Base-by-base conservation (phyloP, 2,888 invertebrate species). In the Marronus borbonicus region DNA sequence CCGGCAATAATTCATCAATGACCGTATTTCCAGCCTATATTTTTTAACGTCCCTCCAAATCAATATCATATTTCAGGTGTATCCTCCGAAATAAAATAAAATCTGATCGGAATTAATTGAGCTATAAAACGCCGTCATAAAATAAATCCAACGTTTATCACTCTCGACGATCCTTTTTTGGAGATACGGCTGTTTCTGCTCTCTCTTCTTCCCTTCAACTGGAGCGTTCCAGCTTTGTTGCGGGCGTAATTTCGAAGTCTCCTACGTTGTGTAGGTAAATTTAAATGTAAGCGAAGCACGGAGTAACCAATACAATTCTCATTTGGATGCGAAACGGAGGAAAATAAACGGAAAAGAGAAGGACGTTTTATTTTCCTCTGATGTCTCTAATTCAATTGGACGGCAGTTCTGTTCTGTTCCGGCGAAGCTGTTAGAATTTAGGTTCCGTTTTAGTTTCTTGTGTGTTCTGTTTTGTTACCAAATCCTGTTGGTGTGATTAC, bases 81-180 rank as follows among this genome's bases (percentile, higher is more conserved):
- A 74, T 74, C 74, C 60, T 39, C 17, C n/a, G 74, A 74, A 74
- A 62, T 62, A 74, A 74, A 74, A 74, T 62, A 60, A 64, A 74
- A 60, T 74, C 74, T 60, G 62, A 74, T 74, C 44, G 74, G 62
- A 74, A 74, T 74, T 74, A 74, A 74, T 74, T 60, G 60, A 60
- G 62, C 74, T 58, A 62, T 74, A 74, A 74, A 74, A 60, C 55
- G 60, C 44, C 49, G 74, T 64, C 74, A 64, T 74, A 74, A 74
- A 74, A 74, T 74, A 74, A 74, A 74, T n/a, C 62, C 74, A 28
- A 28, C 50, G 28, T 69, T 69, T 69, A 69, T 69, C 50, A 69
- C 69, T n/a, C 4, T 55, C 17, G 52, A 55, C 52, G n/a, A 2
- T 8, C 12, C 8, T 44, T 44, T 44, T 44, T 12, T 12, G 7